Evolutionary conservation across 2,888 invertebrate species (phyloP), one percentile per base, ranked within the genome.

Genomic region (Pseudococcus longispinus): DNA sequence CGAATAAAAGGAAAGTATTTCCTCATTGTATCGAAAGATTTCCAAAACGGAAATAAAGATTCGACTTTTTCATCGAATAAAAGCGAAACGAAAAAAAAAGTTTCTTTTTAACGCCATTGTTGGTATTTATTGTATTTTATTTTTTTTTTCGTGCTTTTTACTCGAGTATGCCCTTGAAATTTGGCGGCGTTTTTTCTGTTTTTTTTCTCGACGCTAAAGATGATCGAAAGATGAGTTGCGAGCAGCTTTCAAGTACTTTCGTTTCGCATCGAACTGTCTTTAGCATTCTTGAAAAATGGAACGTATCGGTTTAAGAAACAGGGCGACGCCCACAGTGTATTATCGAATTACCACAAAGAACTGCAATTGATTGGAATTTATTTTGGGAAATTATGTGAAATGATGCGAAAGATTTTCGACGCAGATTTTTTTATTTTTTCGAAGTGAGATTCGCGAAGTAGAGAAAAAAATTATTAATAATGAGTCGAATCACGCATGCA

Each of bases 41-140:
- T 65, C 26, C 23, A 23, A 26, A 13, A 23, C 26, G 65, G 65
- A 65, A 65, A 65, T 65, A 26, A 65, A 26, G 13, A 65, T 23
- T 26, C 65, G 65, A 26, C 26, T 23, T 65, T 26, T 65, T 65
- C 26, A 65, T 65, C 65, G 15, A 65, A 65, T 65, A 65, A 65
- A 51, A 51, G n/a, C 18, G n/a, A 26, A 65, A 26, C 26, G 65
- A n/a, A 51, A 51, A 51, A 60, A 65, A 65, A 26, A 26, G 23
- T 65, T 65, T 26, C 65, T 26, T 65, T 26, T 60, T 60, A 60
- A 26, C 65, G 23, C 65, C 26, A 65, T 65, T 65, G 65, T 65
- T 65, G 15, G 65, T 65, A 26, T 65, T 65, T 65, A 23, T 65
- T 65, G 65, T 65, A 65, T 65, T 65, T 65, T 65, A 26, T 65